Percentiles rank a stretch among this genome's conserved stretches.
These are phyloP conservation scores for Tenebrio molitor DNA, from an alignment of 1,140 invertebrate genomes.

Conservation along the genomic window DNA sequence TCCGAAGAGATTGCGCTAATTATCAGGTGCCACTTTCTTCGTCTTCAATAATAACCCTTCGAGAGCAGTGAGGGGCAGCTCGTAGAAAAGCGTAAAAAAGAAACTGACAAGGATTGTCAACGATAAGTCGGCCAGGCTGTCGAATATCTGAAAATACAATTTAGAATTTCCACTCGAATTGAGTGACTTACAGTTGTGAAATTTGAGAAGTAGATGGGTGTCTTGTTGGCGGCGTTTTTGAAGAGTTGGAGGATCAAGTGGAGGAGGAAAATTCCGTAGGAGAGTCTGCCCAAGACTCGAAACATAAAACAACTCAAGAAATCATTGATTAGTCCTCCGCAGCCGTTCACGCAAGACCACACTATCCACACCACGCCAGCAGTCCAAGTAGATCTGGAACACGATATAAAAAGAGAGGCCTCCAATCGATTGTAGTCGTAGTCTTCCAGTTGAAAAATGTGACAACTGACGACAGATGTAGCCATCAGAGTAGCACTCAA, in stretches of 20 bases:
- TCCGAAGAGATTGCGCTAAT: constrained; percentile 1
- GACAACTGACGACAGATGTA: constrained; percentile 33
- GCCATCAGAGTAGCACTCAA: constrained; percentile 12
- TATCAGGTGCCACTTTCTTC: constrained; percentile 24
- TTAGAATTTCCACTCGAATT: too few species aligned
- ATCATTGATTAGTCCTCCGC: constrained; percentile 50
- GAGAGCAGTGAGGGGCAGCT: not conserved
- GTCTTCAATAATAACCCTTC: constrained; percentile 30
- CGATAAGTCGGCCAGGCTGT: constrained; percentile 48
- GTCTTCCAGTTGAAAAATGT: constrained; percentile 49
- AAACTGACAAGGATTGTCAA: not conserved
- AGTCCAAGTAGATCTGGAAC: constrained; percentile 51
- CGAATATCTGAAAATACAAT: constrained; percentile 42
- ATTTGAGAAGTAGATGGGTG: constrained; percentile 52
- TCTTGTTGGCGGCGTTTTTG: constrained; percentile 49
- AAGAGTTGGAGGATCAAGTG: constrained; percentile 53
- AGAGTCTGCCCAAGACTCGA: constrained; percentile 49
- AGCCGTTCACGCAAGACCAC: constrained; percentile 50
- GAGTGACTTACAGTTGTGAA: constrained; percentile 52
- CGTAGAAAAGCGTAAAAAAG: constrained; percentile 12
- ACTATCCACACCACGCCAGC: constrained; percentile 51
- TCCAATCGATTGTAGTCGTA: constrained; percentile 50
- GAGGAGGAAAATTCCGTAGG: constrained; percentile 46
- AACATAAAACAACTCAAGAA: constrained; percentile 48
- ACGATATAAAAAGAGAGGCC: constrained; percentile 45